A percentile compares a stretch with the other conserved stretches of the same genome.
These are phyloP conservation scores for Etheostoma cragini DNA, from an alignment of 2,113 vertebrate genomes.

Conservation along the genomic window DNA sequence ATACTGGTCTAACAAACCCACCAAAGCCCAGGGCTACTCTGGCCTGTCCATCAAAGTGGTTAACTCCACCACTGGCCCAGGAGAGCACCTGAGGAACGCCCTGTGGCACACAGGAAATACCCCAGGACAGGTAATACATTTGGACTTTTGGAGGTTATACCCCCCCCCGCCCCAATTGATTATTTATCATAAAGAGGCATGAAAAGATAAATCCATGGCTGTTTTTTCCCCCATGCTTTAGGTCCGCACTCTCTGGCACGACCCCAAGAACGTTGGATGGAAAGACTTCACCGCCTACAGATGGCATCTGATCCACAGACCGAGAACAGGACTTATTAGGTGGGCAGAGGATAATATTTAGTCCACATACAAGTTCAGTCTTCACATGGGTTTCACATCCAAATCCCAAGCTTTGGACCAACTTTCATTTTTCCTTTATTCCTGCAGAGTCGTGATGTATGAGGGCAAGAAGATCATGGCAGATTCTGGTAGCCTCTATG, in stretches of 20 bases:
- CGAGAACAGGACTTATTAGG: slow-evolving; percentile 97
- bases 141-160: neutral
- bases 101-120: slow-evolving; percentile 99
- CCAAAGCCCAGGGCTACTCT: slow-evolving; percentile 96
- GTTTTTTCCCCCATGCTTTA: slow-evolving; percentile 56
- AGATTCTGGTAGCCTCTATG: slow-evolving; percentile 97
- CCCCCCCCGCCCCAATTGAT: too few relatives aligned
- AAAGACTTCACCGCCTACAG: slow-evolving; percentile 99
- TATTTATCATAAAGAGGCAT: neutral
- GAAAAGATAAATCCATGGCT: neutral
- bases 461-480: slow-evolving; percentile 99
- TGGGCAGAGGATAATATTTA: slow-evolving; percentile 59
- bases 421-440: slow-evolving; percentile 4
- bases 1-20: slow-evolving; percentile 96
- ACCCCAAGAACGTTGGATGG: slow-evolving; percentile 97
- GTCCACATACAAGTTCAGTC: neutral
- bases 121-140: slow-evolving; percentile 89
- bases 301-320: slow-evolving; percentile 97
- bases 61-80: slow-evolving; percentile 97
- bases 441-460: slow-evolving; percentile 95
- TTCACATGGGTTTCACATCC: neutral
- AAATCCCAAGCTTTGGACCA: neutral
- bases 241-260: slow-evolving; percentile 98
- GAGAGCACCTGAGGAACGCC: slow-evolving; percentile 97
- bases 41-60: slow-evolving; percentile 98